phyloP scores from a whole-genome alignment of 2,113 vertebrate genomes.

The Mohoua ochrocephala region DNA sequence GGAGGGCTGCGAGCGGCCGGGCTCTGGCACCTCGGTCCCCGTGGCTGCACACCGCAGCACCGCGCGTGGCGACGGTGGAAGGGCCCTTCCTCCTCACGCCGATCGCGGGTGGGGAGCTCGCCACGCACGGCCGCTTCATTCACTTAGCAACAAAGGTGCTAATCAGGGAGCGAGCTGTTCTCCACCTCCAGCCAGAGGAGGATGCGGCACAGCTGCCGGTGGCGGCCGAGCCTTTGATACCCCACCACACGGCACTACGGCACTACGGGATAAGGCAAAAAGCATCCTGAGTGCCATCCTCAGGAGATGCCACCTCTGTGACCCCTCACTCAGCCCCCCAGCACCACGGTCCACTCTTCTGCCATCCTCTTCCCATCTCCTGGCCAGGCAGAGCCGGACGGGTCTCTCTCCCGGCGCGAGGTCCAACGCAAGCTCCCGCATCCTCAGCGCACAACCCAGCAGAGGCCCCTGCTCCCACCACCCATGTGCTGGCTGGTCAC shows the following conservation, averaged over 20 bases:
- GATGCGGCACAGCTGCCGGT: conserved; percentile 43
- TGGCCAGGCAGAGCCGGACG: fast-evolving
- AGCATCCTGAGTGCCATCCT: not conserved
- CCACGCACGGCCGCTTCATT: conserved; percentile 58
- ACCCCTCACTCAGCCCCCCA: not conserved
- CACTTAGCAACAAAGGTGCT: conserved; percentile 77
- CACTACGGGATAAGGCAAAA: fast-evolving
- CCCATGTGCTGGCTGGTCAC: not conserved
- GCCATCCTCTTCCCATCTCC: not conserved
- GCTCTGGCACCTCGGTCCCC: not conserved
- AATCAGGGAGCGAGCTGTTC: conserved; percentile 71
- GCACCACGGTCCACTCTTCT: not conserved
- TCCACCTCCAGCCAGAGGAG: conserved; percentile 62
- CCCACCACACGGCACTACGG: fast-evolving
- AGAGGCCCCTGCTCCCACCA: not conserved
- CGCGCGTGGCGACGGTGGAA: not conserved
- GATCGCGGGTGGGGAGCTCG: conserved; percentile 53
- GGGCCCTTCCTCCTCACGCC: conserved; percentile 47
- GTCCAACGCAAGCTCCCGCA: fast-evolving
- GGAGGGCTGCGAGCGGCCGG: not conserved
- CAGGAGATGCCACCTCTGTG: not conserved
- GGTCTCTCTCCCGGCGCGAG: fast-evolving
- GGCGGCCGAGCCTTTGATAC: not conserved
- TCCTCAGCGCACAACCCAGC: fast-evolving
- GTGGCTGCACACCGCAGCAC: not conserved